Conservation (phyloP, 1,140 invertebrate species). For the Akabosia matsudoensis region DNA sequence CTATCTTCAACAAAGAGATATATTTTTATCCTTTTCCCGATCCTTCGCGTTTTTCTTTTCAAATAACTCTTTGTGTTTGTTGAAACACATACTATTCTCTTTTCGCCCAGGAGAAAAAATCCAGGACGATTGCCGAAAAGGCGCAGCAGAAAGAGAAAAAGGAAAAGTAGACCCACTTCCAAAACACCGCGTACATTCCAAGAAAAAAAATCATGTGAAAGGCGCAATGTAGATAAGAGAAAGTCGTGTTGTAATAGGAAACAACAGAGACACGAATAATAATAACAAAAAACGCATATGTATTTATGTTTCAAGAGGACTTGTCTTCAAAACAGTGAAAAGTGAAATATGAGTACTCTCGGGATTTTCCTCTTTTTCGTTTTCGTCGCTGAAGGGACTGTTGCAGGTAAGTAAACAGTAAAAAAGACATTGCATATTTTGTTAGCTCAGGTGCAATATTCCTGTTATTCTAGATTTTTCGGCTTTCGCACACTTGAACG, state of each 20-base stretch:
- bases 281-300: background rate
- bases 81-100: background rate
- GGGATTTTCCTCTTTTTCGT: constrained; percentile 45
- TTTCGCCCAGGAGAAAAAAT: no score
- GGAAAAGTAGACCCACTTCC: no score
- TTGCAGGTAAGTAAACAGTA: constrained; percentile 40
- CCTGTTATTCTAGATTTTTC: no score
- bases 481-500: no score
- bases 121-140: no score
- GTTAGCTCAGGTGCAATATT: no score
- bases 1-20: constrained; percentile 5
- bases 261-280: background rate
- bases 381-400: constrained; percentile 44
- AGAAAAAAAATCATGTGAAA: no score
- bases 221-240: background rate
- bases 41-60: constrained; percentile 18
- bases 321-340: constrained; percentile 24
- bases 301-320: constrained; percentile 18
- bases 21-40: constrained; percentile 21
- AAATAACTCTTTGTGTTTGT: constrained; percentile 18
- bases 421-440: no score
- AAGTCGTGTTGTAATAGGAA: background rate
- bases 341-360: constrained; percentile 46
- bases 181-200: no score
- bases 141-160: no score